Base-by-base conservation (phyloP, 2,113 vertebrate genomes). In the Pterocles orientalis region DNA sequence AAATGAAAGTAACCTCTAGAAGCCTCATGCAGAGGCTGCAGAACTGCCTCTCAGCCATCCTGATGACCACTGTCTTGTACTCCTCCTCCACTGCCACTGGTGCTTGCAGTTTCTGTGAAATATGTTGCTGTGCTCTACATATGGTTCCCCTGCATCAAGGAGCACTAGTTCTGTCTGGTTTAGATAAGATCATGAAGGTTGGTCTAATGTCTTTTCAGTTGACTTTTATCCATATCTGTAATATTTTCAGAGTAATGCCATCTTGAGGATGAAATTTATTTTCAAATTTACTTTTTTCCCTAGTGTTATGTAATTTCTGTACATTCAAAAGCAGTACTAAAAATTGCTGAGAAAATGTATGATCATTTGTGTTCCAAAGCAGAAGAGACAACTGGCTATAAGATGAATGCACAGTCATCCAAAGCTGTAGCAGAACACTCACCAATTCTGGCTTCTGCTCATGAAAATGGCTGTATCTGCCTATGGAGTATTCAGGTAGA, bases 401-500 rank as follows among this genome's bases (percentile, higher is more conserved):
- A 89, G 41, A 41, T 7, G 16, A 71, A 70, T 7, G 34, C 6
- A 28, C 47, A 20, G 5, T 36, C 66, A 64, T 29, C 68, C 64
- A 81, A 72, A 48, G 29, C 12, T 56, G 45, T 18, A 82, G n/a
- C 23, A n/a, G 61, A 47, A 86, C 17, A 25, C 18, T 56, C 94
- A 60, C 97, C 97, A 5, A 1, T 98, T 29, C 54, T 98, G 29
- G 97, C 90, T 73, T 97, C 98, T 53, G 98, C 98, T 36, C 98
- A 98, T 50, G 97, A 97, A 83, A 96, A 98, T 2, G 97, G 98
- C 45, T 97, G 90, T 68, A 96, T 98, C 50, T 97, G 94, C 66
- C 41, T 98, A 4, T 98, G 98, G 98, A 97, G 58, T 14, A n/a
- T 95, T 72, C 95, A 94, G 97, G 98, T 98, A 92, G 70, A 14